Base-by-base conservation (phyloP, 2,113 vertebrate genomes). In the Chauna torquata region DNA sequence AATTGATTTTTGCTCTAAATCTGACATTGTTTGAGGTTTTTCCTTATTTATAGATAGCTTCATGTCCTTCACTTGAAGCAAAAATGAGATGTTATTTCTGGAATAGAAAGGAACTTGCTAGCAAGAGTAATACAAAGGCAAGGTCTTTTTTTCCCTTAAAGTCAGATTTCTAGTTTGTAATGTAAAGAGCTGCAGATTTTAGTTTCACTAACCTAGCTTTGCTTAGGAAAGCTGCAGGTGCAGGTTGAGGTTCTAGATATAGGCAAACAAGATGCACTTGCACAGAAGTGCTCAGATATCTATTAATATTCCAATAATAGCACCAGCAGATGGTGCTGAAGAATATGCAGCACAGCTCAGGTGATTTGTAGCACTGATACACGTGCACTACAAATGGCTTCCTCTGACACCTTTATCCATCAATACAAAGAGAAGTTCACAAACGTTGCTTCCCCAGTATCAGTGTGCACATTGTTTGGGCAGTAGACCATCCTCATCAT, bases 271-370 rank as follows among this genome's bases (percentile, higher is more conserved):
- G 40, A 18, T 12, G 10, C 28, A 6, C 6, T 28, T 15, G 66
- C 34, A 3, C 6, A 45, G 20, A 38, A 61, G 36, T 17, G 36
- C 16, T 79, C 47, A 14, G 16, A n/a, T 5, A 17, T 1, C 44
- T n/a, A 8, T 50, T 54, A 76, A 25, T 10, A 4, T 24, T 62
- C 90, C 69, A n/a, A 1, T 59, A 83, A 28, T 17, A 90, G 79
- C 45, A 90, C 72, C 92, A 92, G 76, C 19, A 93, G 92, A 86
- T 66, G 83, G 71, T 83, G 90, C 92, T 90, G 85, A 82, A 64
- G 90, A 83, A 88, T 81, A 68, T 0, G 3, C 36, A n/a, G 59
- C 86, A 8, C 66, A 68, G 32, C 38, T 54, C 32, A 1, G 54
- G 69, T 20, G 44, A 49, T 12, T 38, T 7, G 57, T 54, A 49